Base-by-base conservation (phyloP, 2,888 invertebrate species). In the Drosophila neotestacea region DNA sequence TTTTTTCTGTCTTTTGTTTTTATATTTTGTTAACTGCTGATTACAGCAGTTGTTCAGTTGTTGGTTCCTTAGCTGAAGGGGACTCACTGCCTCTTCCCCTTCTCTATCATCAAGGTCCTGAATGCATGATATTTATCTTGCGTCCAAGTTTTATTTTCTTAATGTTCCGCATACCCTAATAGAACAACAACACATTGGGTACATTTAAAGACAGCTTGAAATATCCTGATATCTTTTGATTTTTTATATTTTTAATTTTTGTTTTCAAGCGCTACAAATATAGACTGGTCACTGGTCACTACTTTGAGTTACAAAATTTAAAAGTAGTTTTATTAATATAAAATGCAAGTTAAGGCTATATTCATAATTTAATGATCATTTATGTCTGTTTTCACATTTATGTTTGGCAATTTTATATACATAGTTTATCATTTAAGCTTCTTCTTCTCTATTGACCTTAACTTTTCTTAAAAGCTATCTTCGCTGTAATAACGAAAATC, bases 1-100 rank as follows among this genome's bases (percentile, higher is more conserved):
- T 60, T 75, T 56, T 39, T 28, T 71, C 75, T 11, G 48, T 64
- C 48, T 48, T 83, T 77, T 85, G 80, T 83, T 82, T 84, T 85
- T 85, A 80, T 88, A 87, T 90, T 88, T 90, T 85, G 90, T 90
- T 91, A 91, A 91, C 90, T 91, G 91, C 91, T 91, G 91, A 91
- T 91, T 90, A 89, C 81, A 88, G 90, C 91, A 90, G 88, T 90
- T 89, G 88, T 84, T 85, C 67, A 63, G 73, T 77, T 81, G 69
- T 70, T 78, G 48, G 65, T 77, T 50, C 68, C 65, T 51, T 38
- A 9, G 41, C 38, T 36, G 44, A 36, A 46, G 52, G 27, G 34
- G 11, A 13, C 28, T 10, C 10, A 28, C 9, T 6, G 27, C 11
- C 13, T 1, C 32, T 4, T 34, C 41, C n/a, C 6, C 38, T 4